Evolutionary conservation across 2,113 vertebrate species (phyloP).

Genomic region (Smithornis capensis): DNA sequence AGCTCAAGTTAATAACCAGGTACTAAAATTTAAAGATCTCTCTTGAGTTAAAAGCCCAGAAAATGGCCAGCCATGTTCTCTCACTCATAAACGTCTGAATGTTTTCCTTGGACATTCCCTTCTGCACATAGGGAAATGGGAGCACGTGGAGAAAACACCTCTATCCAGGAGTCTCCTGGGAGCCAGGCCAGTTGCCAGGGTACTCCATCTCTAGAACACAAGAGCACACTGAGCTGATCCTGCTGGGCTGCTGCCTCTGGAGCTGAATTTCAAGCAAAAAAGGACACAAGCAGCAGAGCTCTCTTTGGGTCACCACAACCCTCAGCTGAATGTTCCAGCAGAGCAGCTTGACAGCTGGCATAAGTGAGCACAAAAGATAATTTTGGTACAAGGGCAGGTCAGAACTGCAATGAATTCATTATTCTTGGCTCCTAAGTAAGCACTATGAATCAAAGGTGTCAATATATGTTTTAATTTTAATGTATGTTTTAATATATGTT

Average conservation of each 20-base stretch:
- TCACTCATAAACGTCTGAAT: background rate
- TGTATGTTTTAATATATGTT: no score
- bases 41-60: background rate
- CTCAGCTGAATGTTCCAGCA: background rate
- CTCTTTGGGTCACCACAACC: constrained; percentile 4
- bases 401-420: background rate
- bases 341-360: background rate
- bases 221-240: background rate
- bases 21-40: background rate
- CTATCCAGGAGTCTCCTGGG: background rate
- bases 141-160: background rate
- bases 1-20: background rate
- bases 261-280: background rate
- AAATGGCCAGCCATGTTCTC: background rate
- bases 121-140: background rate
- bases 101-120: background rate
- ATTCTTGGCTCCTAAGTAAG: background rate
- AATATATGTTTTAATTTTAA: background rate
- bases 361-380: background rate
- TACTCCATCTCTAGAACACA: background rate
- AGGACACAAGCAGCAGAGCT: background rate
- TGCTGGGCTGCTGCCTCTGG: background rate
- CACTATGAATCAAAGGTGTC: background rate
- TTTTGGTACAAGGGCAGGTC: background rate
- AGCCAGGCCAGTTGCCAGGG: background rate